phyloP scores from a whole-genome alignment of 2,797 vertebrate genomes.

The Phataginus tricuspis region DNA sequence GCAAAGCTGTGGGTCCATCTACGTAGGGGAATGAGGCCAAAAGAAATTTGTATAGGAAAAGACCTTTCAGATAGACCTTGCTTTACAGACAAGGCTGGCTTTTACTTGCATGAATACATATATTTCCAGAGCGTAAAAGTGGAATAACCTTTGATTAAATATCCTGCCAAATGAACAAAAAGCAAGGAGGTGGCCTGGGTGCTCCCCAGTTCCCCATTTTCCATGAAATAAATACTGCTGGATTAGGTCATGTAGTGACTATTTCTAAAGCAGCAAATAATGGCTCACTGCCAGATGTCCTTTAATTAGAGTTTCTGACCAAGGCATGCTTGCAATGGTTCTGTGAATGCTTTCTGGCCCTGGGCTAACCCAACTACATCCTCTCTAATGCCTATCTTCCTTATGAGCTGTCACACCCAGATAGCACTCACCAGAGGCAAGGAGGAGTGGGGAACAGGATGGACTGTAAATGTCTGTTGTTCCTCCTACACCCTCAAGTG shows the following conservation, averaged over 20 bases:
- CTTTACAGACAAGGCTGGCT: not conserved
- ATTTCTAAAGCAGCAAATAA: slow-evolving; percentile 6
- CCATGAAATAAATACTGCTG: not conserved
- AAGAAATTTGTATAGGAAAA: not conserved
- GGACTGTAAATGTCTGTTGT: not conserved
- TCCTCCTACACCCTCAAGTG: slow-evolving; percentile 17
- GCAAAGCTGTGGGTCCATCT: not conserved
- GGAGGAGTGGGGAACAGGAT: not conserved
- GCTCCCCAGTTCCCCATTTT: not conserved
- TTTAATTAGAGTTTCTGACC: not conserved
- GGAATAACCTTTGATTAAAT: slow-evolving; percentile 22
- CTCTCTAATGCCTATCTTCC: not conserved
- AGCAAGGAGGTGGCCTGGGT: not conserved
- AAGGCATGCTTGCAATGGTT: not conserved
- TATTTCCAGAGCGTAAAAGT: too few relatives aligned
- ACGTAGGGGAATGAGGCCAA: not conserved
- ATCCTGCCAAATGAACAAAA: slow-evolving; percentile 11
- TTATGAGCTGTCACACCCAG: not conserved
- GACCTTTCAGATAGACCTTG: not conserved
- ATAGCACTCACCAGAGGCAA: not conserved
- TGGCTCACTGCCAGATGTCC: not conserved
- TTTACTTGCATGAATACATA: not conserved
- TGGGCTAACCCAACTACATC: not conserved
- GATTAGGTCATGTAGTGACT: not conserved
- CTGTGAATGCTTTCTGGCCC: not conserved